These are phyloP conservation scores for Martes flavigula DNA, from an alignment of 2,797 vertebrate species.

Conservation along the genomic window DNA sequence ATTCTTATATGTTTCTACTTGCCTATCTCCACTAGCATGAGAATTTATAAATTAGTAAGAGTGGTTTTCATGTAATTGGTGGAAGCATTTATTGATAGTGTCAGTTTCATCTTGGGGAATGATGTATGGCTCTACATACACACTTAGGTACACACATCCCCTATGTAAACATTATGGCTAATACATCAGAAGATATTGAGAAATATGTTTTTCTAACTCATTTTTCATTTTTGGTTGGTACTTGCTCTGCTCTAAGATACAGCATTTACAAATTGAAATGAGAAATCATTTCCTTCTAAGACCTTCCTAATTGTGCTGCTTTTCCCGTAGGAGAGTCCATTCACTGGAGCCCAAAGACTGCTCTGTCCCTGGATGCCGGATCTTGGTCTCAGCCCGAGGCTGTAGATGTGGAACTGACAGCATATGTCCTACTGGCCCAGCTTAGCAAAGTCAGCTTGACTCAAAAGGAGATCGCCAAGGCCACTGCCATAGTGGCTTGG, in stretches of 20 bases:
- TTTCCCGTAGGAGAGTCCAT: conserved; percentile 58
- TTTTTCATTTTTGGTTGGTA: background rate
- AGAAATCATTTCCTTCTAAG: background rate
- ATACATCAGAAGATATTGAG: background rate
- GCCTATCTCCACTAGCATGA: background rate
- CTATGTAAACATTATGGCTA: background rate
- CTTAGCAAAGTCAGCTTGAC: conserved; percentile 82
- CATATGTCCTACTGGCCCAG: conserved; percentile 89
- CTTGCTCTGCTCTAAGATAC: background rate
- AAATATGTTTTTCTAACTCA: background rate
- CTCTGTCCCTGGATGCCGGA: background rate
- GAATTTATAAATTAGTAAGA: background rate
- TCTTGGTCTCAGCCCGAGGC: conserved; percentile 69
- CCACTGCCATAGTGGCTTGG: conserved; percentile 86
- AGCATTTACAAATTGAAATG: background rate
- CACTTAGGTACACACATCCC: background rate
- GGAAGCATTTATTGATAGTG: background rate
- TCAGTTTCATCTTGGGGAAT: background rate
- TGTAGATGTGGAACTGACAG: conserved; percentile 90
- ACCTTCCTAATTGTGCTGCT: background rate
- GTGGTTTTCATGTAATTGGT: background rate
- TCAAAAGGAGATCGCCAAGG: conserved; percentile 82
- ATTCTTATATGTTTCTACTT: background rate
- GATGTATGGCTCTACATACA: background rate
- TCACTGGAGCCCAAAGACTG: conserved; percentile 70